Base-by-base conservation (phyloP, 2,113 vertebrate species). In the Trematocara variabile region DNA sequence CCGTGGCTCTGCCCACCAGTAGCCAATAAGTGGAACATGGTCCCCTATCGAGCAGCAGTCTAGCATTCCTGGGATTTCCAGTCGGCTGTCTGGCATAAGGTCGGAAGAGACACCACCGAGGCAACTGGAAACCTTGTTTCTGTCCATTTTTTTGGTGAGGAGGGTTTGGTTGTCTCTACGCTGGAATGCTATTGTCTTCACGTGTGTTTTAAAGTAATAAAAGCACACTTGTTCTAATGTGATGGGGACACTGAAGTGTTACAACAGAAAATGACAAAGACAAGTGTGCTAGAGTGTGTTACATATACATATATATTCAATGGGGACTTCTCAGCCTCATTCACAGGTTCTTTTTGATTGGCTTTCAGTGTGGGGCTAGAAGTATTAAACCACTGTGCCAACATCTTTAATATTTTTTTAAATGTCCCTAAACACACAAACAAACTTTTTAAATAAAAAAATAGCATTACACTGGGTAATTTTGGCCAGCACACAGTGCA, bases 41-140 rank as follows among this genome's bases (percentile, higher is more conserved):
- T n/a, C n/a, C 96, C 96, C 96, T 96, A 95, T 95, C 70, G 95
- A 94, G 96, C 85, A 81, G 89, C 90, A 96, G 96, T 96, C 96
- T 97, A 94, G 96, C 96, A 97, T 97, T 97, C 96, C 95, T 96
- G 79, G 87, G 93, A 96, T 97, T 96, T 96, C 86, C 94, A 96
- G 96, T 96, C 95, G 94, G 92, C 94, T 94, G 94, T 96, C 93
- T 92, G 88, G 83, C 88, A 86, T 88, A 84, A 93, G 89, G 93
- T 91, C 80, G 48, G 70, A 92, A 93, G 89, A 91, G 89, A 92
- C 89, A 91, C 85, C 52, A 56, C 93, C 88, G 86, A 93, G 88
- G 92, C 70, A 83, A 94, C 44, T 75, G 70, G 90, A 87, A 86
- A 93, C 90, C 90, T 91, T 92, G 93, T 92, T 91, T 87, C 92